phyloP scores from a whole-genome alignment of 2,113 vertebrate genomes.

The Malurus cyaneus region DNA sequence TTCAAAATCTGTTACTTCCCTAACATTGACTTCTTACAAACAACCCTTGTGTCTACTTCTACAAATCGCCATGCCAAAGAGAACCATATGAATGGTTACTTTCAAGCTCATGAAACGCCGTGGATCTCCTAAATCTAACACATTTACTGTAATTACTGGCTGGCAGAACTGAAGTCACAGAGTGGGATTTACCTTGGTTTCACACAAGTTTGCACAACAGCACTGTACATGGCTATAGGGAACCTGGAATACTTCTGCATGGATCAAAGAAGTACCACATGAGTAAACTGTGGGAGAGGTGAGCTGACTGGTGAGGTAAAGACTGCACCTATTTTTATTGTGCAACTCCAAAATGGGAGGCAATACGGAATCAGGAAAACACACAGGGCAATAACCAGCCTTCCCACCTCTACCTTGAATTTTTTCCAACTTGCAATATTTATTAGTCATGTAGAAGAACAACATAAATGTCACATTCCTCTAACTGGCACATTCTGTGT shows the following conservation, averaged over 20 bases:
- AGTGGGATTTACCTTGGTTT: background rate
- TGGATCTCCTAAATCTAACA: background rate
- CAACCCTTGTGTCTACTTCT: background rate
- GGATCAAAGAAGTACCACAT: background rate
- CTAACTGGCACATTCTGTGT: background rate
- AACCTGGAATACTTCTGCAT: background rate
- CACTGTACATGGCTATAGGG: background rate
- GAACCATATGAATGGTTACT: background rate
- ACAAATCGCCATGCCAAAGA: background rate
- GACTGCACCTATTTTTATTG: background rate
- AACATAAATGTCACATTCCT: background rate
- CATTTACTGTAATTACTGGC: background rate
- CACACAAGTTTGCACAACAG: background rate
- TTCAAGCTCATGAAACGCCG: background rate
- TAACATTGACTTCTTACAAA: background rate
- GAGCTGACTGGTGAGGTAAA: background rate
- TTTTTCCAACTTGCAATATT: background rate
- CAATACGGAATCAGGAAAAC: background rate
- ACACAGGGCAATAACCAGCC: background rate
- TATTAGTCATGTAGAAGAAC: background rate
- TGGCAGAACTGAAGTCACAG: background rate
- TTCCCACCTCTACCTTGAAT: background rate
- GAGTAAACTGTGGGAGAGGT: background rate
- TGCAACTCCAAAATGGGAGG: background rate
- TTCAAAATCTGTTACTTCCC: background rate